phyloP scores from a whole-genome alignment of 2,888 invertebrate genomes.

The Cactoblastis cactorum region DNA sequence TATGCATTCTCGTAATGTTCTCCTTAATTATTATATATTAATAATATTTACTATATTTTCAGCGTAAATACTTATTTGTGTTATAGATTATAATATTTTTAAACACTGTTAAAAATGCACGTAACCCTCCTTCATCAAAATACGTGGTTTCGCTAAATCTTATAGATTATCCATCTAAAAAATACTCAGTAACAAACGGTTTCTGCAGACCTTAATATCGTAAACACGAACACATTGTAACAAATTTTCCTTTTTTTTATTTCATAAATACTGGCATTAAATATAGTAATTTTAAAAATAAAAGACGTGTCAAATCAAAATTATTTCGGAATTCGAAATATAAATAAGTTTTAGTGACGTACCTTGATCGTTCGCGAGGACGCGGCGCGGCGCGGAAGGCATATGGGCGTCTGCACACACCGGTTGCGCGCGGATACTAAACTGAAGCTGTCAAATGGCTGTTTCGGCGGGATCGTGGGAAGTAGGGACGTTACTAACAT shows the following conservation, averaged over 20 bases:
- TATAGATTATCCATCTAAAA: too few relatives aligned
- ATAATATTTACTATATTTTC: too few relatives aligned
- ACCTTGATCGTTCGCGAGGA: conserved; percentile 45
- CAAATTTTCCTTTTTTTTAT: too few relatives aligned
- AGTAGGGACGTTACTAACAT: conserved; percentile 33
- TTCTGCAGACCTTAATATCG: neutral
- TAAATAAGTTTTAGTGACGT: conserved; percentile 30
- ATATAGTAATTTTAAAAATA: neutral
- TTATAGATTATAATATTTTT: too few relatives aligned
- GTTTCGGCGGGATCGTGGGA: conserved; percentile 44
- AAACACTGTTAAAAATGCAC: too few relatives aligned
- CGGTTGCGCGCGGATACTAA: conserved; percentile 56
- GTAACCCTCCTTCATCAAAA: too few relatives aligned
- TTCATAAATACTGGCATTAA: neutral
- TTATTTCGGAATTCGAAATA: neutral
- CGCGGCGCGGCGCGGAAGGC: conserved; percentile 36
- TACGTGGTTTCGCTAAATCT: too few relatives aligned
- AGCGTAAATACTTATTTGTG: too few relatives aligned
- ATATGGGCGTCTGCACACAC: conserved; percentile 45
- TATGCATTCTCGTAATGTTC: too few relatives aligned
- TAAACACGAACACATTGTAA: neutral
- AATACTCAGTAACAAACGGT: too few relatives aligned
- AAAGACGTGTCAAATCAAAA: neutral
- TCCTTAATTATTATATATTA: too few relatives aligned
- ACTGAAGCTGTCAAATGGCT: conserved; percentile 27